Evolutionary conservation across 2,888 invertebrate species (phyloP).

Genomic region (Epirrhoe tristata): DNA sequence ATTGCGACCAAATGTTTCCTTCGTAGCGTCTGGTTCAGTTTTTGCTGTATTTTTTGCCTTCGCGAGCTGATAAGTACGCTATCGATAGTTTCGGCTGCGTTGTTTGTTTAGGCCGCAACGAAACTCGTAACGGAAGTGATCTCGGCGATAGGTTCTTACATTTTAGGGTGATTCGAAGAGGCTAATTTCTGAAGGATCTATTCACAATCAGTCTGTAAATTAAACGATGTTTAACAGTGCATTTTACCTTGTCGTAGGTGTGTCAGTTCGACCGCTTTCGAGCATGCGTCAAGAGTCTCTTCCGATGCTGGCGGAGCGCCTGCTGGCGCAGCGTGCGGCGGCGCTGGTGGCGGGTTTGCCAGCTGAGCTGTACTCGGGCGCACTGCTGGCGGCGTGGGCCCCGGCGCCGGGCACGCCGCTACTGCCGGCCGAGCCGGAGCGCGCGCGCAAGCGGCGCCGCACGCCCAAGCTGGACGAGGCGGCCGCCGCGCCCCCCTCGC

Average conservation of each 20-base stretch:
- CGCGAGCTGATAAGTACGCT: slow-evolving; percentile 79
- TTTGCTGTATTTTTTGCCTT: slow-evolving; percentile 77
- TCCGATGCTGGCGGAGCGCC: slow-evolving; percentile 81
- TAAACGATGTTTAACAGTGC: slow-evolving; percentile 2
- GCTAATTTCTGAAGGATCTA: slow-evolving; percentile 16
- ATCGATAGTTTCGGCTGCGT: slow-evolving; percentile 77
- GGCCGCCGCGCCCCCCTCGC: slow-evolving; percentile 69
- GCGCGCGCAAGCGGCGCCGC: slow-evolving; percentile 78
- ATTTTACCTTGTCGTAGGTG: slow-evolving; percentile 64
- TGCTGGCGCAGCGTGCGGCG: slow-evolving; percentile 83
- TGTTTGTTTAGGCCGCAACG: slow-evolving; percentile 80
- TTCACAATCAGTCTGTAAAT: neutral
- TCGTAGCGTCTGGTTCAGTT: slow-evolving; percentile 75
- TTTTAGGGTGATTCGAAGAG: slow-evolving; percentile 20
- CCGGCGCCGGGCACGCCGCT: slow-evolving; percentile 85
- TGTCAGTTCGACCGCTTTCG: slow-evolving; percentile 80
- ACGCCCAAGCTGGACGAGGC: slow-evolving; percentile 78
- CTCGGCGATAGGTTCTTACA: slow-evolving; percentile 46
- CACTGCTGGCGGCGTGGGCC: slow-evolving; percentile 85
- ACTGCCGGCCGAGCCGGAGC: slow-evolving; percentile 76
- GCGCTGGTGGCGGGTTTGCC: slow-evolving; percentile 85
- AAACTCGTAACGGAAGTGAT: slow-evolving; percentile 76
- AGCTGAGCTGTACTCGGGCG: slow-evolving; percentile 87
- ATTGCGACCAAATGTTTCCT: slow-evolving; percentile 85
- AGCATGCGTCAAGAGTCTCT: slow-evolving; percentile 81